Percentiles rank a stretch among this genome's conserved stretches.
phyloP scores from a whole-genome alignment of 2,113 vertebrate species.

The Junco hyemalis region DNA sequence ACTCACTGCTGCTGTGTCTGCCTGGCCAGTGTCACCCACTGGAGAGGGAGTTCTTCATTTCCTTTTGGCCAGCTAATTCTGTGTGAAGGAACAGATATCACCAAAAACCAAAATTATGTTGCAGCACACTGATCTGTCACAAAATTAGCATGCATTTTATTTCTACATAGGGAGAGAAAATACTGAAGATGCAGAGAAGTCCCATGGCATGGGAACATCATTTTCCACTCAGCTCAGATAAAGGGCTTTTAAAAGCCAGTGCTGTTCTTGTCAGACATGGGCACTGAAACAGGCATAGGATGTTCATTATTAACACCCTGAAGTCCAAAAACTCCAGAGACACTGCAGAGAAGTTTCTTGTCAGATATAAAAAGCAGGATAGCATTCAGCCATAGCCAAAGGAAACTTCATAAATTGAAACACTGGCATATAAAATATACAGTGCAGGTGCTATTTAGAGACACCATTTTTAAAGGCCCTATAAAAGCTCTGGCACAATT shows the following conservation, averaged over 20 bases:
- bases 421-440: slow-evolving; percentile 15
- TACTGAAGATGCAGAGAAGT: neutral
- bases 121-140: neutral
- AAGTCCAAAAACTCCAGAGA: slow-evolving; percentile 11
- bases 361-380: slow-evolving; percentile 1
- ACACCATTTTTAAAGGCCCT: neutral
- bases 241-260: slow-evolving; percentile 11
- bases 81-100: rapidly evolving
- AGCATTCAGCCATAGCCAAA: slow-evolving; percentile 19
- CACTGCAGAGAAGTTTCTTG: neutral
- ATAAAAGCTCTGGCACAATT: slow-evolving; percentile 15
- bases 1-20: neutral
- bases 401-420: slow-evolving; percentile 42
- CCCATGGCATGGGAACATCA: neutral
- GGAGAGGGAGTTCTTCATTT: neutral
- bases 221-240: slow-evolving; percentile 23
- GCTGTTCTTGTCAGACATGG: neutral
- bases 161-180: neutral
- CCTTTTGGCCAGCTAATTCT: neutral
- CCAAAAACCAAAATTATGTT: neutral
- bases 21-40: rapidly evolving
- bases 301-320: slow-evolving; percentile 46
- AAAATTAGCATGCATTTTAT: neutral
- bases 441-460: slow-evolving; percentile 47
- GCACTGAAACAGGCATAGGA: neutral